Conservation (phyloP, 2,797 vertebrate genomes). For the Clarias platycephalus region DNA sequence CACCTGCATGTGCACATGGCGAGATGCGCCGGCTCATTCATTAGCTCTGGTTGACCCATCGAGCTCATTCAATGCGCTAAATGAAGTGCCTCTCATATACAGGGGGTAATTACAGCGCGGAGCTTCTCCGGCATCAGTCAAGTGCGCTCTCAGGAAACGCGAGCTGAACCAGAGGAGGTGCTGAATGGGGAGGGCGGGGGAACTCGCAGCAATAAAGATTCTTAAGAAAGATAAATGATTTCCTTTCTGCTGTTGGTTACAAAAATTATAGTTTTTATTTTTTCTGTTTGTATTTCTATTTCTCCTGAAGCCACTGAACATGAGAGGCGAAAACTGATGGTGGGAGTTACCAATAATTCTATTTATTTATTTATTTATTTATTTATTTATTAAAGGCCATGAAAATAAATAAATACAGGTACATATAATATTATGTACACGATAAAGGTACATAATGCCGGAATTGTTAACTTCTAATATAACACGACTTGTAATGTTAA, state of each 20-base stretch:
- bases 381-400: too few species aligned
- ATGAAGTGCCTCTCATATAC: slow-evolving; percentile 49
- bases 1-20: slow-evolving; percentile 1
- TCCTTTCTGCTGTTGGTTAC: background rate
- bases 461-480: background rate
- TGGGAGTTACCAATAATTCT: background rate
- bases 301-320: background rate
- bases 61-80: slow-evolving; percentile 35
- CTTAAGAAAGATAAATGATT: background rate
- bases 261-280: background rate
- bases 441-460: background rate
- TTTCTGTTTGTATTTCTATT: background rate
- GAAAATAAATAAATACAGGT: too few species aligned
- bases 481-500: too few species aligned
- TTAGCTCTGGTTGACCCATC: slow-evolving; percentile 44
- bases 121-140: slow-evolving; percentile 46
- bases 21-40: slow-evolving; percentile 38
- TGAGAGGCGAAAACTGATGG: background rate
- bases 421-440: too few species aligned
- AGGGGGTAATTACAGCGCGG: slow-evolving; percentile 51
- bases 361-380: background rate
- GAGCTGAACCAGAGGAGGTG: slow-evolving; percentile 23
- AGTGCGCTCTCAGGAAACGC: slow-evolving; percentile 40
- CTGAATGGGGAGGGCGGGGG: background rate
- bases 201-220: slow-evolving; percentile 36